Base-by-base conservation (phyloP, 2,888 invertebrate species). In the Ectemnius lituratus region DNA sequence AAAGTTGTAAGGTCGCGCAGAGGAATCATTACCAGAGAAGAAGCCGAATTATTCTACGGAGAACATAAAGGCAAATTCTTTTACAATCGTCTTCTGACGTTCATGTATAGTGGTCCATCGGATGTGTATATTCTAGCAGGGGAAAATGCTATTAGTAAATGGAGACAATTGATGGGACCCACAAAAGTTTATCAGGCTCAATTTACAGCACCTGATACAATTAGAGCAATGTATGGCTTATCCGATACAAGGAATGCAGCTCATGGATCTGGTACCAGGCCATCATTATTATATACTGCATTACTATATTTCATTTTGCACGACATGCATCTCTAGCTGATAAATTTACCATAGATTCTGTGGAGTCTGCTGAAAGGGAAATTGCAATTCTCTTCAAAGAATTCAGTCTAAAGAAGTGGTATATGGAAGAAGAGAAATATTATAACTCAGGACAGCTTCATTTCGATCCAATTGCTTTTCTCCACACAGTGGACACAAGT, bases 161-260 rank as follows among this genome's bases (percentile, higher is more conserved):
- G 98, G 98, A 93, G 98, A 78, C 88, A 91, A 65, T 90, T 98
- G 62, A 94, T 98, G 92, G 98, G 98, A 0, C 98, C 98, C 1
- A 98, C 98, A 0, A 97, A 97, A 92, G 96, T 96, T 0, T 96
- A 93, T 87, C 95, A 94, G 89, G 95, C 97, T 0, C 95, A 97
- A 74, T 96, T 94, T 87, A 93, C 94, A 70, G 93, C 95, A 67
- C 98, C 98, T 0, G 90, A 95, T 67, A 94, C 95, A 66, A 94
- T 99, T 76, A 92, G 99, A 83, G 97, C 97, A 1, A 92, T 93
- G 87, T 97, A 95, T 92, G 98, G 98, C 0, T 92, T 98, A 18
- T 97, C 98, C 0, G 99, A 99, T 89, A 98, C 99, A 0, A 94
- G 98, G 85, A 99, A 99, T 92, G 97, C 96, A 1, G 95, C 96